Evolutionary conservation across 2,797 vertebrate species (phyloP), one percentile per base, ranked within the genome.

Genomic region (Enteromius paludinosus): DNA sequence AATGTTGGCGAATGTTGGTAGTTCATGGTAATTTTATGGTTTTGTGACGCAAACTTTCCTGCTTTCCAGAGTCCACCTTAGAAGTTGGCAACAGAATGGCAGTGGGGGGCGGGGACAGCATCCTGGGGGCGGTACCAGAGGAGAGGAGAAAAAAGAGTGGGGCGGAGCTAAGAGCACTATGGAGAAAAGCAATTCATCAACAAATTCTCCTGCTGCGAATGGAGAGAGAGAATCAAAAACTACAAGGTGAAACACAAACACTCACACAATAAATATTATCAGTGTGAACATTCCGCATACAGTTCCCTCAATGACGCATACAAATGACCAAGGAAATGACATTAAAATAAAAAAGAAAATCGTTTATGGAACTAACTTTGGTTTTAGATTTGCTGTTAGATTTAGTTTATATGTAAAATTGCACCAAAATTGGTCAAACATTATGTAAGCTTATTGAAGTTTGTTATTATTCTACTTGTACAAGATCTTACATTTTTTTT

Each of bases 121-220:
- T 91, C 2, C 95, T 96, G 81, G 91, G 94, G 28, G 88, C 90
- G 0, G 90, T 95, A 23, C 93, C 92, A 3, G 96, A 97, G 86
- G 95, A 96, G 79, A 93, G 93, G 84, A 93, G 91, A 41, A 96
- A 91, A 61, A 92, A 89, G 72, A 95, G 95, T 3, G 89, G 94
- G 12, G 92, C 89, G 0, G 96, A 99, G 87, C 95, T 99, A 38
- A 94, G 96, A 0, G 96, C 97, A 73, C 92, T 99, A n/a, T 99
- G 98, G 98, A 96, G 93, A 87, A 99, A 98, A 89, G 97, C 98
- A 62, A 97, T 99, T 85, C 90, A 98, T 18, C 97, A 99, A 86
- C 98, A 99, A 91, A 99, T 99, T 86, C 93, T 99, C 54, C 95
- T 99, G 0, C 97, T 99, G 77, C 94, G 98, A 87, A 99, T 99